phyloP scores from a whole-genome alignment of 2,113 vertebrate species.

The Candoia aspera region DNA sequence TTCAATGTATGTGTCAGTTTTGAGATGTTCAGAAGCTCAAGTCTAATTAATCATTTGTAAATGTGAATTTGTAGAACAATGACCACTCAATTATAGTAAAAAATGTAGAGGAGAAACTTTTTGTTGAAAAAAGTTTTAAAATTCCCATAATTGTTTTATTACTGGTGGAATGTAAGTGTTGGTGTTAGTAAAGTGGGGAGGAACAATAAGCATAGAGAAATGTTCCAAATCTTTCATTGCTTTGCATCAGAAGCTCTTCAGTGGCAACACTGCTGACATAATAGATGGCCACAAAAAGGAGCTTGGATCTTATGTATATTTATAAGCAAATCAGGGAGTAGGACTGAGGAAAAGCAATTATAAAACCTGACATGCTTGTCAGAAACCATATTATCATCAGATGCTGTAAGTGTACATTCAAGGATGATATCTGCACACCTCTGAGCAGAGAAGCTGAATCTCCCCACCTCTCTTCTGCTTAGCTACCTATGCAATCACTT shows the following conservation, averaged over 20 bases:
- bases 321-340: constrained; percentile 13
- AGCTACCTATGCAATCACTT: background rate
- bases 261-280: constrained; percentile 19
- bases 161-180: background rate
- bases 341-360: background rate
- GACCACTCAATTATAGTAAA: background rate
- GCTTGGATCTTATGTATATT: constrained; percentile 18
- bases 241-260: constrained; percentile 36
- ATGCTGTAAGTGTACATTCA: constrained; percentile 18
- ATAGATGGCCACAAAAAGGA: constrained; percentile 30
- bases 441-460: background rate
- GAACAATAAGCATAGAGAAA: background rate
- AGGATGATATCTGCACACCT: background rate
- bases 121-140: constrained; percentile 10
- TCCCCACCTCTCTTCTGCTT: background rate
- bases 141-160: background rate
- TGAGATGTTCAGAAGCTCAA: background rate
- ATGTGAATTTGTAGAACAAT: constrained; percentile 4
- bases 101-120: background rate
- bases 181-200: background rate
- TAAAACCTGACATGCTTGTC: constrained; percentile 20
- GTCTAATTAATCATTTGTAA: constrained; percentile 31
- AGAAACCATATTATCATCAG: constrained; percentile 14
- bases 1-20: background rate
- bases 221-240: background rate